phyloP scores from a whole-genome alignment of 2,113 vertebrate genomes.

The Psephotus haematonotus region DNA sequence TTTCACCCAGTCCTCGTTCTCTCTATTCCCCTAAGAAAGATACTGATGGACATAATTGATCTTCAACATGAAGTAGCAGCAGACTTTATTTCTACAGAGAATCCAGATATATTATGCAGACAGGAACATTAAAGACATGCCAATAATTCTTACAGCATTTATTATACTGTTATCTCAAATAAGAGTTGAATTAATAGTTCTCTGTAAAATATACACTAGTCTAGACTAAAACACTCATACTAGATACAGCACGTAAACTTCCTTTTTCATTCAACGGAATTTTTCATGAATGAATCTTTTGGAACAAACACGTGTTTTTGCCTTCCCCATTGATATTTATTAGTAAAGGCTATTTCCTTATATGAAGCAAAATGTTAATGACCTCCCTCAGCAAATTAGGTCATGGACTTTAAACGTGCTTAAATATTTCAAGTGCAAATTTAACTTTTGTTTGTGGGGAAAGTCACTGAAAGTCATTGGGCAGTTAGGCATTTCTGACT shows the following conservation, averaged over 20 bases:
- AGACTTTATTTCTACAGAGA: neutral
- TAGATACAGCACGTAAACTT: neutral
- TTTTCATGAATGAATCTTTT: constrained; percentile 43
- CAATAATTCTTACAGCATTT: neutral
- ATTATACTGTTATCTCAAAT: neutral
- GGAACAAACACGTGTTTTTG: neutral
- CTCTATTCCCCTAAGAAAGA: neutral
- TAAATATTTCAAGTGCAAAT: constrained; percentile 10
- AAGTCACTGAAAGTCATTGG: neutral
- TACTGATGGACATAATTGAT: neutral
- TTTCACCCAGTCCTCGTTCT: neutral
- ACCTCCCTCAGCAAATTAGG: neutral
- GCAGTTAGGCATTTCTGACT: neutral
- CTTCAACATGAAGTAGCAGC: neutral
- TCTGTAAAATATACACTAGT: neutral
- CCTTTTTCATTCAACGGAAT: neutral
- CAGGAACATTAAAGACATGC: neutral
- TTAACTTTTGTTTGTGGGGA: neutral
- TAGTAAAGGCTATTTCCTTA: constrained; percentile 25
- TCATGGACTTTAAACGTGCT: neutral
- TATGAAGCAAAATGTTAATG: neutral
- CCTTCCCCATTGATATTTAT: neutral
- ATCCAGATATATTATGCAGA: neutral
- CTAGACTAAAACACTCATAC: neutral
- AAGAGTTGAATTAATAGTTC: neutral